These are phyloP conservation scores for Spondyliosoma cantharus DNA, from an alignment of 2,797 vertebrate genomes.

Conservation along the genomic window DNA sequence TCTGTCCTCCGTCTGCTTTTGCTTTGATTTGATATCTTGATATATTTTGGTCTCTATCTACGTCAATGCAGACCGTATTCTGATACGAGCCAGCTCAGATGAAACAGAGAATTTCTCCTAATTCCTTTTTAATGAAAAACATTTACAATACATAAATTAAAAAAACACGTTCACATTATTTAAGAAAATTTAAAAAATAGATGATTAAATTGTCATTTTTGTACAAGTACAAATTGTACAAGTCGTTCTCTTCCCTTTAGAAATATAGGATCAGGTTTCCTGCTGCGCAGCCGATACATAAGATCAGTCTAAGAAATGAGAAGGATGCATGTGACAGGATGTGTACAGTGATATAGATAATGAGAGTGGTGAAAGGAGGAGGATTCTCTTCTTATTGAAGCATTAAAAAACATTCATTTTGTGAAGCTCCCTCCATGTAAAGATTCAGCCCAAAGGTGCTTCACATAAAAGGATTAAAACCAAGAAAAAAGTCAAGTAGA, in stretches of 20 bases:
- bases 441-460: not conserved
- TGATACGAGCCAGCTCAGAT: not conserved
- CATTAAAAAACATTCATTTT: not conserved
- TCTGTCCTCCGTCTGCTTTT: not conserved
- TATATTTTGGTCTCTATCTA: too few relatives aligned
- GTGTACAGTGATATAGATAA: not conserved
- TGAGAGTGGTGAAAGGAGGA: not conserved
- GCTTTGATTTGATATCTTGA: too few relatives aligned
- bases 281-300: not conserved
- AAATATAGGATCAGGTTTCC: not conserved
- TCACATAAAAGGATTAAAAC: conserved; percentile 11
- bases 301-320: not conserved
- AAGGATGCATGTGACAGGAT: not conserved
- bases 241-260: not conserved
- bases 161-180: not conserved
- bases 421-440: not conserved
- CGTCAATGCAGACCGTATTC: not conserved
- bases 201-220: too few relatives aligned
- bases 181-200: too few relatives aligned
- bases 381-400: not conserved
- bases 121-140: not conserved
- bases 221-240: too few relatives aligned
- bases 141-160: not conserved
- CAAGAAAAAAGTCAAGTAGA: not conserved
- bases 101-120: not conserved